Base-by-base conservation (phyloP, 2,797 vertebrate species). In the Hydrocynus forskahlii region DNA sequence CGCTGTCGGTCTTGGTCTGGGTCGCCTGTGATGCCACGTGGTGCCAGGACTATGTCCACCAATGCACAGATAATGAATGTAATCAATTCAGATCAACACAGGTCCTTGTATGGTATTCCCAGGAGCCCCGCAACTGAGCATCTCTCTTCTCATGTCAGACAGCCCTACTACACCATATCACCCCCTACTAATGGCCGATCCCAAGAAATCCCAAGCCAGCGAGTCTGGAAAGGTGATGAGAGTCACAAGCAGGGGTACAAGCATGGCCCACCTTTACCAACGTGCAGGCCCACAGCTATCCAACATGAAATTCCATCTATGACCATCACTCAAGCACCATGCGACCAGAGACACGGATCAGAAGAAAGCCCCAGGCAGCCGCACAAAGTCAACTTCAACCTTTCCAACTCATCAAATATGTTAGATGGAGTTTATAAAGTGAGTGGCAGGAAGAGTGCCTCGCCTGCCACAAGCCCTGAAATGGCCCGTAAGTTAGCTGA, bases 241-340 rank as follows among this genome's bases (percentile, higher is more conserved):
- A 88, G 89, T 77, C 85, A 88, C 1, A 87, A 81, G 57, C 67
- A 88, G 38, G 72, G 87, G 5, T 85, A 62, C 78, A 92, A 83
- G 48, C 89, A 89, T 76, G 87, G 86, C 7, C 83, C 90, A 4
- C 82, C 80, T 62, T 88, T 94, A 83, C 92, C 90, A 40, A 87
- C 92, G 0, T 91, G 92, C 19, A 92, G 86, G 74, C 89, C 93
- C 23, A 92, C 93, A 12, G 91, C 89, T 76, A 93, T 94, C 67
- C 93, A 92, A 81, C 92, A 94, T 14, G 82, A 92, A 40, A 68
- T 91, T 25, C 89, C 89, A 67, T 43, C 73, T 10, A 84, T 77
- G 38, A 40, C 45, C 50, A 54, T 79, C 55, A 81, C 66, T 68
- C 78, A 86, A 57, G 57, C 80, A 54, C 70, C 78, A 50, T 74